Conservation (phyloP, 2,113 vertebrate species). For the Barbus barbus region DNA sequence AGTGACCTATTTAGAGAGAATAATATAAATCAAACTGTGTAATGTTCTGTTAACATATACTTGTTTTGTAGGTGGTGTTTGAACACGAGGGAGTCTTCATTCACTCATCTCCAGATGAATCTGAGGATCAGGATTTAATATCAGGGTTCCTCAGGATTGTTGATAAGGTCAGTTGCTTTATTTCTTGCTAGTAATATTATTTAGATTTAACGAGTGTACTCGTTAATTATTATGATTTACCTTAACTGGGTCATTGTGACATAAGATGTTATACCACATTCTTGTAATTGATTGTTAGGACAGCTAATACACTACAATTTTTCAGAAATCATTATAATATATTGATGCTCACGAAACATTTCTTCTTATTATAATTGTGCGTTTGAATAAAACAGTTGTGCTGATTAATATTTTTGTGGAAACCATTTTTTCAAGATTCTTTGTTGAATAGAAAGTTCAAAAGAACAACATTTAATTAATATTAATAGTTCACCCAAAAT, state of each 20-base stretch:
- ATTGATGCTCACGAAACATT: no score
- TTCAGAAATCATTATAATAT: no score
- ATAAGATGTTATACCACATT: neutral
- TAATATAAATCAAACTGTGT: neutral
- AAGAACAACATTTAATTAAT: no score
- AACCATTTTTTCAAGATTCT: no score
- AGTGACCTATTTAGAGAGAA: neutral
- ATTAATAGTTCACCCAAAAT: no score
- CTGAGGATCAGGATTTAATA: conserved; percentile 85
- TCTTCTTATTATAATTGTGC: no score
- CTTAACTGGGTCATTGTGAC: neutral
- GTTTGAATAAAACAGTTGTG: no score
- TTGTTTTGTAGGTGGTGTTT: conserved; percentile 80
- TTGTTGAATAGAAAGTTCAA: no score
- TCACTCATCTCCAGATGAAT: conserved; percentile 83
- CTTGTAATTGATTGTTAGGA: neutral
- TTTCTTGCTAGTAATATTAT: neutral
- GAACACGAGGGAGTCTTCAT: conserved; percentile 94
- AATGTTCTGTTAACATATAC: neutral
- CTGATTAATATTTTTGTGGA: no score
- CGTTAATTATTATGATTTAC: neutral
- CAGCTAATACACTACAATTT: neutral
- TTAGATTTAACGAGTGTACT: no score
- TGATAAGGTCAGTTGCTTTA: conserved; percentile 78
- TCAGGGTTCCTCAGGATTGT: conserved; percentile 85